Evolutionary conservation across 1,140 invertebrate genomes (phyloP).

Genomic region (Pachyrhynchus sulphureomaculatus): DNA sequence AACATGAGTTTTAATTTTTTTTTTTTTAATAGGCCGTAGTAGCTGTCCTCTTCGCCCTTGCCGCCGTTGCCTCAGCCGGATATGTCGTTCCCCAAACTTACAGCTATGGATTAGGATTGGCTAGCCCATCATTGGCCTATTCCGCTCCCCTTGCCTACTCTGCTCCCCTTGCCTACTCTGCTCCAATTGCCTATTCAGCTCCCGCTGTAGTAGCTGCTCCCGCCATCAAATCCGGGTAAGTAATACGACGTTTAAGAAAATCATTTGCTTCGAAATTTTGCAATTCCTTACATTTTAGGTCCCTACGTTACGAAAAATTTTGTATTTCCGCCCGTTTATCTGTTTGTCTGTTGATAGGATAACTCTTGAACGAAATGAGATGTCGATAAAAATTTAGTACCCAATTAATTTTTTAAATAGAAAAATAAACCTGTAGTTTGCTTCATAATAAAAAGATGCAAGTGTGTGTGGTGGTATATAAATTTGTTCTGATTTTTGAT

Average conservation of each 20-base stretch:
- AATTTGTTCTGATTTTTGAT: too few species aligned
- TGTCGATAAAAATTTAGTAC: too few species aligned
- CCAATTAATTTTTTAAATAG: too few species aligned
- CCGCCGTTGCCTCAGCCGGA: conserved; percentile 37
- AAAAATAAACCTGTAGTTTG: too few species aligned
- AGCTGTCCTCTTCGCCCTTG: conserved; percentile 37
- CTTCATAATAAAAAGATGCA: too few species aligned
- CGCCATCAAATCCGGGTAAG: conserved; percentile 42
- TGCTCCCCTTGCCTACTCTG: conserved; percentile 14
- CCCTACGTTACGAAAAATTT: too few species aligned
- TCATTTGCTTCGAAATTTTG: neutral
- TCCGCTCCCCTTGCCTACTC: conserved; percentile 27
- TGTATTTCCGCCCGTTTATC: too few species aligned
- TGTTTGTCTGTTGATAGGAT: too few species aligned
- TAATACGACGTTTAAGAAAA: neutral
- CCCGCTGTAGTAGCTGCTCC: conserved; percentile 30
- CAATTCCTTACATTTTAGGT: too few species aligned
- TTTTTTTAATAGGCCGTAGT: conserved; percentile 36
- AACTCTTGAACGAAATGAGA: too few species aligned
- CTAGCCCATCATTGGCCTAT: conserved; percentile 23
- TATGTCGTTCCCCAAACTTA: conserved; percentile 24
- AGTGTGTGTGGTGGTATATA: too few species aligned
- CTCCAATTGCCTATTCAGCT: conserved; percentile 29
- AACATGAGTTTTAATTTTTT: too few species aligned
- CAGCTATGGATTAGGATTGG: conserved; percentile 22